A percentile compares a stretch with the other conserved stretches of the same genome.
Evolutionary conservation across 2,888 invertebrate genomes (phyloP).

Genomic region (Ormyrus rosae): DNA sequence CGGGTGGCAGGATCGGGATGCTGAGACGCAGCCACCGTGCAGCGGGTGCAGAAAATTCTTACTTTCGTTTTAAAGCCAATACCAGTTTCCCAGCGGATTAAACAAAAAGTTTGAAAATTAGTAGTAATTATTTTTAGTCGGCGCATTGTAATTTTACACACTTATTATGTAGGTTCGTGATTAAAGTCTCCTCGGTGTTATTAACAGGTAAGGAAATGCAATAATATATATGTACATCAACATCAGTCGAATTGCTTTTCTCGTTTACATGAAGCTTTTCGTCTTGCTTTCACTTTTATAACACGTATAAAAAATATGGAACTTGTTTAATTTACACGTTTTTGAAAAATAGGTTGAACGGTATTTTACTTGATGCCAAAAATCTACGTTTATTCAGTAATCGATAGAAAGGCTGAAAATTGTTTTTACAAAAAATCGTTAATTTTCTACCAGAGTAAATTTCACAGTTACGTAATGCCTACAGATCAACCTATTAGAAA

Average conservation of each 20-base stretch:
- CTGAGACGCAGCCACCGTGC: constrained; percentile 47
- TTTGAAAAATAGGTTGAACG: no score
- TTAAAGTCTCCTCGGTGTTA: not conserved
- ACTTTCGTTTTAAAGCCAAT: constrained; percentile 50
- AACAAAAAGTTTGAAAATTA: constrained; percentile 38
- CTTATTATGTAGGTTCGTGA: not conserved
- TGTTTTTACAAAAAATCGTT: no score
- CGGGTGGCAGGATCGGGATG: not conserved
- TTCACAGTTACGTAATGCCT: no score
- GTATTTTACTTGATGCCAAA: no score
- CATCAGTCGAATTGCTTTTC: constrained; percentile 9
- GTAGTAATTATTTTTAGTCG: constrained; percentile 18
- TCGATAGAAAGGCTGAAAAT: no score
- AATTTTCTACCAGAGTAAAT: no score
- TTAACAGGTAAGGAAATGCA: constrained; percentile 15
- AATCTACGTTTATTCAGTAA: no score
- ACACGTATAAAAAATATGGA: no score
- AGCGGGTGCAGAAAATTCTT: constrained; percentile 47
- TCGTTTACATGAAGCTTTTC: not conserved
- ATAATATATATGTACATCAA: constrained; percentile 29
- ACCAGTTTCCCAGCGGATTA: constrained; percentile 54
- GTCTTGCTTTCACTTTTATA: constrained; percentile 18
- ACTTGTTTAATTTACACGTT: no score
- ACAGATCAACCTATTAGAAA: constrained; percentile 8
- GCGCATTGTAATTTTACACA: constrained; percentile 16